Evolutionary conservation across 2,888 invertebrate species (phyloP).

Genomic region (Thera britannica): DNA sequence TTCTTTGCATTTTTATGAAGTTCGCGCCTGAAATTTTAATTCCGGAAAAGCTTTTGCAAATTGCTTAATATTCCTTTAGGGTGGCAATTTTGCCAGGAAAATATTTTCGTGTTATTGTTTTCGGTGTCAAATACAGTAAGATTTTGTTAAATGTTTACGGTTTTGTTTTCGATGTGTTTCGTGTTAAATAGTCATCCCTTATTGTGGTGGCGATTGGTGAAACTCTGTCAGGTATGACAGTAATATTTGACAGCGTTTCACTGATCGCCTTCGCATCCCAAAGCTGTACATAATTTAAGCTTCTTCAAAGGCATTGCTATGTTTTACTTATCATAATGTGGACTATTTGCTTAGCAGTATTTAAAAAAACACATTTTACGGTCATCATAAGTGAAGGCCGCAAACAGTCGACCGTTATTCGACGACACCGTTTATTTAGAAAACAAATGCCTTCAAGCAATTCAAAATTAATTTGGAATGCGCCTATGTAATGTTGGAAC

Average conservation of each 20-base stretch:
- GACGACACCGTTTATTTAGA: background rate
- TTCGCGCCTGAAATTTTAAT: constrained; percentile 27
- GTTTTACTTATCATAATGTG: no score
- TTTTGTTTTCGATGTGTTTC: background rate
- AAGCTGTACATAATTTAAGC: no score
- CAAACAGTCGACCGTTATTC: background rate
- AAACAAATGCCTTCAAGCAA: background rate
- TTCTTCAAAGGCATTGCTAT: no score
- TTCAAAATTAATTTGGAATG: constrained; percentile 9
- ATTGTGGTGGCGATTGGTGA: no score
- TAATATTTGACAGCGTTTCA: no score
- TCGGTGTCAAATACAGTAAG: background rate
- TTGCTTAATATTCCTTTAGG: constrained; percentile 33
- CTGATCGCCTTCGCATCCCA: no score
- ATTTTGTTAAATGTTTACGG: background rate
- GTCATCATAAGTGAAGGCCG: no score
- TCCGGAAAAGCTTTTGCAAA: constrained; percentile 25
- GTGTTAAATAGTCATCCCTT: no score
- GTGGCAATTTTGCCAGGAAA: background rate
- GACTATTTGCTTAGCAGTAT: no score
- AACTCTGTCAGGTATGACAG: no score
- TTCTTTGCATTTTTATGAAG: constrained; percentile 32
- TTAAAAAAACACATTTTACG: no score
- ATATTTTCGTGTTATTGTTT: background rate
- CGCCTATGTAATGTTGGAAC: constrained; percentile 4